Conservation (phyloP, 2,113 vertebrate genomes). For the Choloepus hoffmanni region DNA sequence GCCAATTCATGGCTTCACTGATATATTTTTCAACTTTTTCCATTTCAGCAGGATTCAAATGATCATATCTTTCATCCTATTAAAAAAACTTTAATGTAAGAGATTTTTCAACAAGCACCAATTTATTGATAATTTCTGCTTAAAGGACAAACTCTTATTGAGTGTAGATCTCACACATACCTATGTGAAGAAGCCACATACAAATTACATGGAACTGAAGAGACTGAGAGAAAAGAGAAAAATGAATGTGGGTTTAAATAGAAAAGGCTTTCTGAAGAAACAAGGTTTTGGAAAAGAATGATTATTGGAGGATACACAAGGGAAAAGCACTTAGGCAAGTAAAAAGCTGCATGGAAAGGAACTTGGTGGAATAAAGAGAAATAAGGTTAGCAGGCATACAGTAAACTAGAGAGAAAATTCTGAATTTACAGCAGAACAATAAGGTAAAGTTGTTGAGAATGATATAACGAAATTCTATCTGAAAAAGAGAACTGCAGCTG, state of each 20-base stretch:
- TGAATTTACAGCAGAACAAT: neutral
- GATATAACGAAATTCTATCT: neutral
- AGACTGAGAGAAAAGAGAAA: neutral
- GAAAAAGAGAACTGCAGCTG: slow-evolving; percentile 15
- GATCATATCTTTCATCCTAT: slow-evolving; percentile 94
- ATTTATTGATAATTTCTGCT: slow-evolving; percentile 37
- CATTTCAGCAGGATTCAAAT: slow-evolving; percentile 92
- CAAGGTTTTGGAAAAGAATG: slow-evolving; percentile 29
- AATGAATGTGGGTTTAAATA: neutral
- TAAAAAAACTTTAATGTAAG: neutral
- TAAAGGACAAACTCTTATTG: neutral
- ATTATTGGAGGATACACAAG: neutral
- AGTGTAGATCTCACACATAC: neutral
- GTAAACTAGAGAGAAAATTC: slow-evolving; percentile 32
- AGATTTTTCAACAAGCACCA: neutral
- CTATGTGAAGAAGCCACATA: slow-evolving; percentile 25
- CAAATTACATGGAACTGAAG: neutral
- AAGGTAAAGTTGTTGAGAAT: neutral
- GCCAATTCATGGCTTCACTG: slow-evolving; percentile 93
- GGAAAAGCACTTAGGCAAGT: neutral
- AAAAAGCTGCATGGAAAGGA: neutral
- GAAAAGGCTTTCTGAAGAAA: slow-evolving; percentile 41
- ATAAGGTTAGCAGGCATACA: neutral
- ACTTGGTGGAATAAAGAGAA: neutral
- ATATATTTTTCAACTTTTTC: slow-evolving; percentile 92